phyloP scores from a whole-genome alignment of 2,797 vertebrate species.

The Muscicapa striata region DNA sequence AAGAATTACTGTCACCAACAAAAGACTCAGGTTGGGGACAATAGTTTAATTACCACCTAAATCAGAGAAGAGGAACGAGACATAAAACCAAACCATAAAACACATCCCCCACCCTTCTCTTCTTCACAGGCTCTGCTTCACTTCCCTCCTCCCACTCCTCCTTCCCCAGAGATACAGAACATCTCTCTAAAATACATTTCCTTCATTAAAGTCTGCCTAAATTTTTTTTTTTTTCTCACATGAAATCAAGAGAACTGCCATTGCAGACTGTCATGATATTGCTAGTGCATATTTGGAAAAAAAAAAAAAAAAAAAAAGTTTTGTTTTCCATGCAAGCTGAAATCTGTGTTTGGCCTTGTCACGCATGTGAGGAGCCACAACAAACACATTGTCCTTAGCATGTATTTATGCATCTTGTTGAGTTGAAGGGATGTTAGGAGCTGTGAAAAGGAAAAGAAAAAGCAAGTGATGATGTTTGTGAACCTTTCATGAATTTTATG shows the following conservation, averaged over 20 bases:
- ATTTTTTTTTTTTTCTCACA: background rate
- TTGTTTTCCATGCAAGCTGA: background rate
- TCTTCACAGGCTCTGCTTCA: background rate
- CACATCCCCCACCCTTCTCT: accelerated
- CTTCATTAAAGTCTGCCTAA: background rate
- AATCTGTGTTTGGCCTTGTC: background rate
- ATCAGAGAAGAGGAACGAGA: background rate
- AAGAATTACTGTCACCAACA: background rate
- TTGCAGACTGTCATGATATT: background rate
- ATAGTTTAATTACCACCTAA: background rate
- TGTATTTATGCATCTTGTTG: background rate
- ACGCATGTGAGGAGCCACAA: background rate
- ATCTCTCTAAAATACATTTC: background rate
- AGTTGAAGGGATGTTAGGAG: background rate
- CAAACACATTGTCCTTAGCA: background rate
- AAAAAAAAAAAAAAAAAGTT: background rate
- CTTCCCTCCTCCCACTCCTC: background rate
- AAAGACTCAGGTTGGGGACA: background rate
- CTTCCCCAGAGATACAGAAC: background rate
- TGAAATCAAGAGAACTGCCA: background rate
- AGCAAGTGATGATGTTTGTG: background rate
- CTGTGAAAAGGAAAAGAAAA: background rate
- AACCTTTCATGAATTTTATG: background rate
- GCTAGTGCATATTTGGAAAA: background rate
- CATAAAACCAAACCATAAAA: background rate